A percentile compares a stretch with the other conserved stretches of the same genome.
Conservation (phyloP, 2,113 vertebrate species). For the Myotis yumanensis region DNA sequence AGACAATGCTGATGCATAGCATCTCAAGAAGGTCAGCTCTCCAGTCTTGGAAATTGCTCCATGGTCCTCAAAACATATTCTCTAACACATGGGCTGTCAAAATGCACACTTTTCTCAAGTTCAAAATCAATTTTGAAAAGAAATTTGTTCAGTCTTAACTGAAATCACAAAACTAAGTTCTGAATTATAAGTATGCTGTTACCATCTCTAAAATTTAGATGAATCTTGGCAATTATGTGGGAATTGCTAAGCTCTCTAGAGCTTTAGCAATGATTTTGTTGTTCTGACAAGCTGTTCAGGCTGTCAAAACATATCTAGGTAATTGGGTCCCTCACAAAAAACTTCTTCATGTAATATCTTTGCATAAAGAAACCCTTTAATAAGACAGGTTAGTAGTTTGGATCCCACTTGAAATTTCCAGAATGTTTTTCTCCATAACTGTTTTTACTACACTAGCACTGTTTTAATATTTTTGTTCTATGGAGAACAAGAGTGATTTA, state of each 20-base stretch:
- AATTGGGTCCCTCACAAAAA: constrained; percentile 61
- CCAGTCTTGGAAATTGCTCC: neutral
- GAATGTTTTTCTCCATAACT: neutral
- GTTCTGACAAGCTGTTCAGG: constrained; percentile 35
- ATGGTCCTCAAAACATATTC: neutral
- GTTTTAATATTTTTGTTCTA: constrained; percentile 13
- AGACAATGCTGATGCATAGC: neutral
- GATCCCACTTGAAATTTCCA: neutral
- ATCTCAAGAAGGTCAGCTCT: neutral
- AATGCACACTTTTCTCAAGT: neutral
- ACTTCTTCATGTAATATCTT: constrained; percentile 18
- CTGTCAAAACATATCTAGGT: constrained; percentile 63
- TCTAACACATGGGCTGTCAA: neutral
- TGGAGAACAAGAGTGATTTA: neutral
- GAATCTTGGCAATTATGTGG: constrained; percentile 36
- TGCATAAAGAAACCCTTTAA: constrained; percentile 29
- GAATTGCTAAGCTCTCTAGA: constrained; percentile 27
- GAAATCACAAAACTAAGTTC: constrained; percentile 27
- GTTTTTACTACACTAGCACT: constrained; percentile 22
- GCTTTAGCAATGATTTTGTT: constrained; percentile 40
- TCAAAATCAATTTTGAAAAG: constrained; percentile 43
- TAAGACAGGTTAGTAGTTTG: neutral
- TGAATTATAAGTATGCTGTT: neutral
- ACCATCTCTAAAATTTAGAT: constrained; percentile 8
- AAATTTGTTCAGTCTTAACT: constrained; percentile 22